Base-by-base conservation (phyloP, 2,888 invertebrate species). In the Nymphalis urticae region DNA sequence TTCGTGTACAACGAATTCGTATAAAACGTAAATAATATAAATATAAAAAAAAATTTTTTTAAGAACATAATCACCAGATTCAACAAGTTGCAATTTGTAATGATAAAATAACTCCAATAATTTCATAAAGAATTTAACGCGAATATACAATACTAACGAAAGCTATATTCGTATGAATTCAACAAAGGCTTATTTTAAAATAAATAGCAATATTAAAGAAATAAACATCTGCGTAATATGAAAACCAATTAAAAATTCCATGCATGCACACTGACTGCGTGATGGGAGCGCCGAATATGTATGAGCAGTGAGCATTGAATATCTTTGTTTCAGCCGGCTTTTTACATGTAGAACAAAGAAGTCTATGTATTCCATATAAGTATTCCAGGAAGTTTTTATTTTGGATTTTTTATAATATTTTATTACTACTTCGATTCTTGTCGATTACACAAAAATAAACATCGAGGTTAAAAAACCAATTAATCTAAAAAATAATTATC, bases 171-270 rank as follows among this genome's bases (percentile, higher is more conserved):
- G 17, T 54, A 17, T 54, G 7, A 32, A 17, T n/a, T 8, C 2
- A 7, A 3, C 17, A 17, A 8, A 56, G 6, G 6, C 16, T 7
- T 56, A 32, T 32, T 17, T 1, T 17, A 32, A 56, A 56, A 24
- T 32, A 32, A 16, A 56, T 17, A 32, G 54, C 17, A 17, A 16
- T 17, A 32, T 56, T 56, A 56, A 32, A 56, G 2, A 56, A 32
- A 56, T 56, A 32, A 32, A 32, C 54, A 32, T 56, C 2, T 6
- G 27, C 16, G 17, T 16, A 56, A 56, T 3, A 17, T 8, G 17
- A 32, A 56, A 27, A 56, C 27, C 32, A 32, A 56, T 56, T 56
- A 56, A 32, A 17, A 56, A 56, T 56, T 56, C 32, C 21, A 16
- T 21, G 24, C 54, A 32, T 32, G 54, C 24, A n/a, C 54, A 27